These are phyloP conservation scores for Lochmaea capreae DNA, from an alignment of 2,888 invertebrate genomes.

Conservation along the genomic window DNA sequence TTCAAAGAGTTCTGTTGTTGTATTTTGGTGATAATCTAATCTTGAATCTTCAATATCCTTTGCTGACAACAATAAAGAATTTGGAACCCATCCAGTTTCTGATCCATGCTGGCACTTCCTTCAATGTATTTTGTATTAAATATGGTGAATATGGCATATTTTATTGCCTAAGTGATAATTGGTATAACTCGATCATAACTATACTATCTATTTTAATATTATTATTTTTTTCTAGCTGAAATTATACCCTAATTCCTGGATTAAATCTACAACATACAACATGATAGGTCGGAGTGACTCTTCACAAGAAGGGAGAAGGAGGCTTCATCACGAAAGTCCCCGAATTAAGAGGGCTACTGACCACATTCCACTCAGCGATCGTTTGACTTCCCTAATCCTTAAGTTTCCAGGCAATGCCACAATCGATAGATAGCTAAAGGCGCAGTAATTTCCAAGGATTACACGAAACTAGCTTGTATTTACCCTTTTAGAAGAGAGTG, in stretches of 20 bases:
- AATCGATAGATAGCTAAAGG: constrained; percentile 25
- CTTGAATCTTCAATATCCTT: too few species aligned
- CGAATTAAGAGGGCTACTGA: constrained; percentile 37
- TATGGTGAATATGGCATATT: too few species aligned
- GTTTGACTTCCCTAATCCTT: constrained; percentile 32
- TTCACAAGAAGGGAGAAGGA: constrained; percentile 18
- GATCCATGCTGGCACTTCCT: too few species aligned
- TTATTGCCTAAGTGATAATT: too few species aligned
- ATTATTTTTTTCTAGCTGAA: neutral
- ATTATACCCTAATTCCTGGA: neutral
- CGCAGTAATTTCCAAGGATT: neutral
- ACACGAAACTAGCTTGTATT: neutral
- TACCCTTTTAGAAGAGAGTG: neutral
- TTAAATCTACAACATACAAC: constrained; percentile 1
- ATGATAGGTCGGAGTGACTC: constrained; percentile 10
- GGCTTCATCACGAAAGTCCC: constrained; percentile 11
- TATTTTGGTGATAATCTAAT: too few species aligned
- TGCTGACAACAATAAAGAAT: too few species aligned
- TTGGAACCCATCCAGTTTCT: too few species aligned
- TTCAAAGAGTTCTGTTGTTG: too few species aligned
- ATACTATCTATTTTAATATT: too few species aligned
- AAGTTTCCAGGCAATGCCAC: constrained; percentile 17
- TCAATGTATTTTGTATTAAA: too few species aligned
- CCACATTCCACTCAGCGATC: constrained; percentile 40
- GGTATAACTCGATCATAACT: too few species aligned